These are phyloP conservation scores for Drosophila baimaii DNA, from an alignment of 1,140 invertebrate species.

Conservation along the genomic window DNA sequence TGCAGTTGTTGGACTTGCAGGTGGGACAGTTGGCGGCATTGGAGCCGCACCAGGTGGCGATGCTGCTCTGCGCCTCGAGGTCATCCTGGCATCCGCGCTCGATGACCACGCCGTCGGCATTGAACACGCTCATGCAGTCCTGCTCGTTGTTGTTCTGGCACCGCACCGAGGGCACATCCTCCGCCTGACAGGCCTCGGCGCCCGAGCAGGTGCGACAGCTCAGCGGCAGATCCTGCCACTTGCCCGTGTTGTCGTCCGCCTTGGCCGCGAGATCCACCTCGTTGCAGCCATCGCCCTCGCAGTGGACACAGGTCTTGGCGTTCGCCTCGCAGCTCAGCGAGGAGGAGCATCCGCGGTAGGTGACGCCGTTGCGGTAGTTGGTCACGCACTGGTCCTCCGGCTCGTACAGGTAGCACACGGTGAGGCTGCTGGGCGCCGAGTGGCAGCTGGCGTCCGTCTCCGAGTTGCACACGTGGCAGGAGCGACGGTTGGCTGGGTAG, in stretches of 20 bases:
- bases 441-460: conserved; percentile 49
- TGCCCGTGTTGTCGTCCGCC: conserved; percentile 71
- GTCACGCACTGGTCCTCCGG: conserved; percentile 67
- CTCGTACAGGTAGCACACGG: conserved; percentile 61
- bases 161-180: conserved; percentile 14
- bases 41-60: conserved; percentile 44
- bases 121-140: conserved; percentile 75
- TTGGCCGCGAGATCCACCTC: conserved; percentile 45
- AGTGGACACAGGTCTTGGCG: conserved; percentile 59
- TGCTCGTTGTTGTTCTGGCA: conserved; percentile 73
- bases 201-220: conserved; percentile 59
- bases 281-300: conserved; percentile 71
- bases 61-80: conserved; percentile 30
- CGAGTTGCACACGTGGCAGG: conserved; percentile 77
- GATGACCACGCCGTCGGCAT: conserved; percentile 41
- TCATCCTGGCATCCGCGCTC: conserved; percentile 68
- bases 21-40: conserved; percentile 53
- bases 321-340: conserved; percentile 64
- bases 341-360: conserved; percentile 65
- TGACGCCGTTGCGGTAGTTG: conserved; percentile 56
- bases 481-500: conserved; percentile 56
- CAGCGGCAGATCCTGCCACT: conserved; percentile 80
- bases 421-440: conserved; percentile 53
- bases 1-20: conserved; percentile 80
- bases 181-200: conserved; percentile 29